These are phyloP conservation scores for Hyles lineata DNA, from an alignment of 2,888 invertebrate species.

Conservation along the genomic window DNA sequence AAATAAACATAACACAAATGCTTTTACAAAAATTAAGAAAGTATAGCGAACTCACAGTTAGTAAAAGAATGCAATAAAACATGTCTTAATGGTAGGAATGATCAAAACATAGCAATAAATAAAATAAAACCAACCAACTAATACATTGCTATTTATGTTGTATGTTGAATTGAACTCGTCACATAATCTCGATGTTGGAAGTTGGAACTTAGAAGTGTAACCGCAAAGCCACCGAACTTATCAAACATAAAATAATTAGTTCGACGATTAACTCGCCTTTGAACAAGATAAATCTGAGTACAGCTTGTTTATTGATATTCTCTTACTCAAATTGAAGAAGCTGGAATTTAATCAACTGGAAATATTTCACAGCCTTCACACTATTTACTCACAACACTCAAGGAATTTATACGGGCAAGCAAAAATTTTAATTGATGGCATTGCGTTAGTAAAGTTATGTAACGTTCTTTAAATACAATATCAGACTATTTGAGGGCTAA, in stretches of 20 bases:
- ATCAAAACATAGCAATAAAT: neutral
- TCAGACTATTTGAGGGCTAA: neutral
- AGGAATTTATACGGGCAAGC: neutral
- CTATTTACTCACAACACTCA: neutral
- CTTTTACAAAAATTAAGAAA: neutral
- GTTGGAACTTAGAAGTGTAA: neutral
- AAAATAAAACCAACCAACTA: neutral
- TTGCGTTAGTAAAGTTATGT: neutral
- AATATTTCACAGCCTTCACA: neutral
- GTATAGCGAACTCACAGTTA: neutral
- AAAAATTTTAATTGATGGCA: neutral
- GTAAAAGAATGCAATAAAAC: neutral
- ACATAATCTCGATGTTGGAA: neutral
- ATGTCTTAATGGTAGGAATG: neutral
- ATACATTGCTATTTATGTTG: neutral
- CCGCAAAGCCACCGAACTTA: slow-evolving; percentile 2
- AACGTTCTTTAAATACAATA: neutral
- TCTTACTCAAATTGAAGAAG: neutral
- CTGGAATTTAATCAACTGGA: neutral
- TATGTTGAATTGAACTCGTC: neutral
- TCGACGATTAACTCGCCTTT: neutral
- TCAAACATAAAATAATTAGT: neutral
- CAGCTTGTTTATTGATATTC: neutral
- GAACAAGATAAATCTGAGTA: slow-evolving; percentile 2
- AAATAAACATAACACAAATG: neutral